Base-by-base conservation (phyloP, 1,140 invertebrate species). In the Mercenaria mercenaria region DNA sequence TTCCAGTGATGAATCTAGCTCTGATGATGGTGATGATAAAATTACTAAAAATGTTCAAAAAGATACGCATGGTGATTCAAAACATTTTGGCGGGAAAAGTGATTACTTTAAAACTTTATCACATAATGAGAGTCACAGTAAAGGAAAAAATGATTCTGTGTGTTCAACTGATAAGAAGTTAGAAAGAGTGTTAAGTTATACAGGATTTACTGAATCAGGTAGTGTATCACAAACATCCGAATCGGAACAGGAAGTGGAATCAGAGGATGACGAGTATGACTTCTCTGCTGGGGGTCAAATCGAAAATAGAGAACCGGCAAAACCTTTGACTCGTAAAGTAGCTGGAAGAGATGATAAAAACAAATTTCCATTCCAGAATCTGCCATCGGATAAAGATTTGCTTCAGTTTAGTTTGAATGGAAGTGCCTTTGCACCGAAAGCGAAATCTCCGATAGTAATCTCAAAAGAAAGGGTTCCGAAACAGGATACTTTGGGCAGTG, bases 161-260 rank as follows among this genome's bases (percentile, higher is more conserved):
- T 67, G 50, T 77, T 87, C 85, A 61, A 87, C 85, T 18, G 85
- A 79, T 41, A 87, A 87, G 47, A 87, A 79, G 34, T n/a, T 87
- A 18, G 85, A 76, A 6, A 52, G 85, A 64, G 85, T 67, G 8
- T 59, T 87, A 29, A 87, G 85, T 67, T 87, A 87, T 29, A 87
- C 85, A 15, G 85, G 72, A 18, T 72, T 87, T 67, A 87, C 85
- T 72, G 85, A 87, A 50, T 77, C 85, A 10, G 47, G 72, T 64
- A 67, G 41, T n/a, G 79, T 43, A 1, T 82, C 79, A 23, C 61
- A 72, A 43, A 67, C 85, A 20, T 87, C 85, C 23, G 72, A 64
- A 29, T 87, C 85, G 11, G 85, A 87, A 79, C 76, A 79, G 47
- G 85, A 79, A 56, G n/a, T 87, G 0, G 85, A 79, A 39, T 77